These are phyloP conservation scores for Copsychus sechellarum DNA, from an alignment of 2,113 vertebrate species.

Conservation along the genomic window DNA sequence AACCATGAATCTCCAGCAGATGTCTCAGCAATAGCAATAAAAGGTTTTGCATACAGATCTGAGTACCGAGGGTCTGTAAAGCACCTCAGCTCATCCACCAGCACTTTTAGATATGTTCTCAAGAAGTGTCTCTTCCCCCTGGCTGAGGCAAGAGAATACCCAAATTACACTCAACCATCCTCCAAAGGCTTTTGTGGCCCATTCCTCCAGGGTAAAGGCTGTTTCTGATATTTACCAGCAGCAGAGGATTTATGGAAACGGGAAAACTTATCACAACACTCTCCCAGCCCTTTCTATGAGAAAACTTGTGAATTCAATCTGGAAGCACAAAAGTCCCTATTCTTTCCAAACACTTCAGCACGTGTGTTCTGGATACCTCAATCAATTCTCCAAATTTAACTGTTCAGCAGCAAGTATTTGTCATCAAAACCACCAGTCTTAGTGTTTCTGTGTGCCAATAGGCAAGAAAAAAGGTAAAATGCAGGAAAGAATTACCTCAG, in stretches of 20 bases:
- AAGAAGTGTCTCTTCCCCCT: not conserved
- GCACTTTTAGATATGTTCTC: not conserved
- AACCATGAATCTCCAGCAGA: not conserved
- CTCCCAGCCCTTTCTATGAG: not conserved
- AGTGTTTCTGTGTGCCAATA: not conserved
- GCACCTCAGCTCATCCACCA: not conserved
- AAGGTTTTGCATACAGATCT: not conserved
- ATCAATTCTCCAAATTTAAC: not conserved
- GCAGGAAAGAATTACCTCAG: not conserved
- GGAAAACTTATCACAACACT: not conserved
- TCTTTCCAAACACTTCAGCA: not conserved
- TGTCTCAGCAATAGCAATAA: not conserved
- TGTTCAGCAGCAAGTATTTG: not conserved
- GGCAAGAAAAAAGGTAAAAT: not conserved
- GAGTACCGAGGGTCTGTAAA: not conserved
- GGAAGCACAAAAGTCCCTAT: not conserved
- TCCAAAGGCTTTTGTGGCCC: not conserved
- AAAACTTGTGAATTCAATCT: not conserved
- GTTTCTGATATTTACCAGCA: not conserved
- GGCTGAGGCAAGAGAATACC: not conserved
- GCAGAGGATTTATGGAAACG: not conserved
- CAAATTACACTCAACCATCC: not conserved
- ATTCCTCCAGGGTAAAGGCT: not conserved
- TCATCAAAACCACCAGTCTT: not conserved
- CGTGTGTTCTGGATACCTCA: rapidly evolving